Conservation (phyloP, 2,113 vertebrate species). For the Corynorhinus townsendii region DNA sequence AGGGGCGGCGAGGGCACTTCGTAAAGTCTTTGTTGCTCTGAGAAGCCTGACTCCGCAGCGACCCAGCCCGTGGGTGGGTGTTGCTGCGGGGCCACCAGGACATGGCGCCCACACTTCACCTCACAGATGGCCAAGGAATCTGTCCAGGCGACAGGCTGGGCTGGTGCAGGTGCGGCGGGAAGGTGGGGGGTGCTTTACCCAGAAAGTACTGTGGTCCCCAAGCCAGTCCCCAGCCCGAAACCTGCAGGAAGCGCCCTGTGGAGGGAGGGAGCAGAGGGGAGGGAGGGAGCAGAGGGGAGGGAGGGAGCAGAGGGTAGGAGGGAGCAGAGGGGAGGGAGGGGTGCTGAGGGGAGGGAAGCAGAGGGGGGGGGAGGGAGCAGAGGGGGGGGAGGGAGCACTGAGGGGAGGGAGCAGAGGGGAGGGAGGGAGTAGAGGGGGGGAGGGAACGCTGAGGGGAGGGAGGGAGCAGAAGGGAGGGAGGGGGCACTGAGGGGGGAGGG, state of each 20-base stretch:
- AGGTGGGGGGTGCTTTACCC: not conserved
- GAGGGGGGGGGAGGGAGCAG: not conserved
- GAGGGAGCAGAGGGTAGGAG: too few species aligned
- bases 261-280: not conserved
- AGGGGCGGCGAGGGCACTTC: not conserved
- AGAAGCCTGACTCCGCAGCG: slow-evolving; percentile 79
- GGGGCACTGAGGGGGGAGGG: too few species aligned
- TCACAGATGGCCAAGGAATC: slow-evolving; percentile 74
- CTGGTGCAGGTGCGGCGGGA: not conserved
- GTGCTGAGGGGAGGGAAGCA: too few species aligned
- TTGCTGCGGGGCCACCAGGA: slow-evolving; percentile 72
- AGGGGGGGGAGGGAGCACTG: not conserved
- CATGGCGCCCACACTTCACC: slow-evolving; percentile 71
- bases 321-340: too few species aligned
- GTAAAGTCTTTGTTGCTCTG: slow-evolving; percentile 78
- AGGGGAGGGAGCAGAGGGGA: not conserved
- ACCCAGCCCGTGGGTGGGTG: slow-evolving; percentile 81
- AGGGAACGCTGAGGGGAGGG: too few species aligned
- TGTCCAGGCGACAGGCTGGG: not conserved
- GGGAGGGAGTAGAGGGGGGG: not conserved
- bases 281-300: too few species aligned
- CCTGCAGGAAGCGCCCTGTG: not conserved
- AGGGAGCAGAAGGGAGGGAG: too few species aligned
- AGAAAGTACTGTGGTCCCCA: not conserved
- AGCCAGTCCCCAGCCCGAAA: not conserved